Conservation (phyloP, 2,113 vertebrate species). For the Redunca redunca region DNA sequence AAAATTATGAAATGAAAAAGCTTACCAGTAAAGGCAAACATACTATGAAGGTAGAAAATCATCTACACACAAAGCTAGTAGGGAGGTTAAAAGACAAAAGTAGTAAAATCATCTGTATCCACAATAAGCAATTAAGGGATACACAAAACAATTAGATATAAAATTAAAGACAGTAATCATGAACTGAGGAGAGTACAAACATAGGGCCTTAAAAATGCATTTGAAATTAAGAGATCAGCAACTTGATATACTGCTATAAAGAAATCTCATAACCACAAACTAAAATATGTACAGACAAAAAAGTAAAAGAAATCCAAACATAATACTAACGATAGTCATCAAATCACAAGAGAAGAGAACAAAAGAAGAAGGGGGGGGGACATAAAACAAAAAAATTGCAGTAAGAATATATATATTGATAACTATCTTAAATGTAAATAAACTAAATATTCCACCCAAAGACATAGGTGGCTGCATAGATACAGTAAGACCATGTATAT, state of each 20-base stretch:
- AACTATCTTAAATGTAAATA: background rate
- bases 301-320: background rate
- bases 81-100: background rate
- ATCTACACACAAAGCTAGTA: background rate
- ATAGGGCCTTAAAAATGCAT: background rate
- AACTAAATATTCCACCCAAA: background rate
- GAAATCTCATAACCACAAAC: background rate
- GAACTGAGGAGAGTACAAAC: background rate
- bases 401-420: background rate
- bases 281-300: background rate
- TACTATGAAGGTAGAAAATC: background rate
- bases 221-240: background rate
- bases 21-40: background rate
- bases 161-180: background rate
- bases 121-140: background rate
- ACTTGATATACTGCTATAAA: background rate
- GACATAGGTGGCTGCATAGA: background rate
- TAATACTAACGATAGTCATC: background rate
- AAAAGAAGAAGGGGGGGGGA: background rate
- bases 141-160: background rate
- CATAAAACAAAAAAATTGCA: background rate
- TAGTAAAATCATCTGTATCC: background rate
- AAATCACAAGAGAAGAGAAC: background rate
- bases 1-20: background rate
- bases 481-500: background rate